phyloP scores from a whole-genome alignment of 2,113 vertebrate genomes.

The Cyrtonyx montezumae region DNA sequence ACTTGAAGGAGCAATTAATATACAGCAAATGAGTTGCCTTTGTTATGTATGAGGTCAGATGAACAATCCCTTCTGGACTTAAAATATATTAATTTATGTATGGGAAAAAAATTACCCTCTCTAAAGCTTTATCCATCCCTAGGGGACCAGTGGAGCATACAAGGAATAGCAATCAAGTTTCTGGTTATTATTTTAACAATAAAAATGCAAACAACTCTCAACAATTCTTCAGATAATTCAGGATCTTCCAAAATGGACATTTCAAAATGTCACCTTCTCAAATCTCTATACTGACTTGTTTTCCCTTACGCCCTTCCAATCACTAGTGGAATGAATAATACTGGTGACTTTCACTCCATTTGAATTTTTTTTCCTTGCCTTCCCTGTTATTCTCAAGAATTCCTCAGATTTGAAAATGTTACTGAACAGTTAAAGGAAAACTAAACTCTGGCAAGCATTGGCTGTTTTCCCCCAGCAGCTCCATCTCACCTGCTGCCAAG shows the following conservation, averaged over 20 bases:
- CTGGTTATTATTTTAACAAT: background rate
- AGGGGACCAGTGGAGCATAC: background rate
- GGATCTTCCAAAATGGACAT: background rate
- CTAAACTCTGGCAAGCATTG: background rate
- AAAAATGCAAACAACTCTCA: background rate
- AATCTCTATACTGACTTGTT: background rate
- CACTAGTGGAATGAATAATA: background rate
- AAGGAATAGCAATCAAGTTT: constrained; percentile 2
- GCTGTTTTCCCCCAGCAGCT: background rate
- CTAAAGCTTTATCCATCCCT: background rate
- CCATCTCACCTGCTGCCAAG: background rate
- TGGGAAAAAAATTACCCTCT: background rate
- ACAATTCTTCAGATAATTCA: background rate
- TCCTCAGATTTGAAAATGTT: background rate
- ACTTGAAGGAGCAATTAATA: constrained; percentile 7
- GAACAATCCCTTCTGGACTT: constrained; percentile 8
- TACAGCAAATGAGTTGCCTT: background rate
- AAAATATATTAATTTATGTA: constrained; percentile 41
- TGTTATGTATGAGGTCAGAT: constrained; percentile 13
- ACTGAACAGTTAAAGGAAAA: background rate
- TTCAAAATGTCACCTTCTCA: background rate
- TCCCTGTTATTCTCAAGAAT: background rate
- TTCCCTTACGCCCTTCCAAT: background rate
- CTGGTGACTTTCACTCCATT: background rate
- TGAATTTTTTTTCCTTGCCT: background rate